Evolutionary conservation across 2,888 invertebrate genomes (phyloP).

Genomic region (Thera britannica): DNA sequence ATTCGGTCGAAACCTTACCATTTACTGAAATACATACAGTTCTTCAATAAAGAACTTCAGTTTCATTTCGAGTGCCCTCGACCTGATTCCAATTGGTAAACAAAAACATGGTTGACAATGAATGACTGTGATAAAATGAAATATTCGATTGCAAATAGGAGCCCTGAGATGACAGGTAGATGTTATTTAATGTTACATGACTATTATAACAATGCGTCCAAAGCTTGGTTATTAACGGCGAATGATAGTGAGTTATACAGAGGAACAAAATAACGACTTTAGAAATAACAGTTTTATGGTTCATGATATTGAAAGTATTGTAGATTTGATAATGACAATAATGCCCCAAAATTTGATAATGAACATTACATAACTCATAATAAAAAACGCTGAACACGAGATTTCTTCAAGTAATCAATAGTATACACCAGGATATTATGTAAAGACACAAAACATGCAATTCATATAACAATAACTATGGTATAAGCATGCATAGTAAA

Average conservation of each 20-base stretch:
- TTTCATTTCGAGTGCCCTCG: constrained; percentile 3
- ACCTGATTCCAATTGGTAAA: constrained; percentile 20
- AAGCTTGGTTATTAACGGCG: constrained; percentile 21
- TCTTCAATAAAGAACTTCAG: background rate
- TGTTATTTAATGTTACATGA: constrained; percentile 63
- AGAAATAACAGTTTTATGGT: background rate
- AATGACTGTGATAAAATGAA: constrained; percentile 28
- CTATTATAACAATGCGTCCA: constrained; percentile 25
- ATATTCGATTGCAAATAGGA: constrained; percentile 37
- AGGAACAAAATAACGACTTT: constrained; percentile 42
- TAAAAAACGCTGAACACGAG: too few species aligned
- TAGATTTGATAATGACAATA: too few species aligned
- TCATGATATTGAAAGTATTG: too few species aligned
- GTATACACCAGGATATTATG: constrained; percentile 26
- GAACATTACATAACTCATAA: background rate
- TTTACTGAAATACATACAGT: background rate
- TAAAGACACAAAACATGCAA: constrained; percentile 72
- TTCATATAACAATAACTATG: constrained; percentile 52
- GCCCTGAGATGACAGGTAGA: constrained; percentile 73
- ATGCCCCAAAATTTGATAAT: background rate
- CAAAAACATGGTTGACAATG: constrained; percentile 27
- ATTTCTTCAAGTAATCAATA: background rate
- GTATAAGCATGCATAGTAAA: constrained; percentile 59
- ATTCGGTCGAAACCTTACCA: constrained; percentile 15
- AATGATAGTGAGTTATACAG: constrained; percentile 8